Evolutionary conservation across 1,140 invertebrate species (phyloP).

Genomic region (Drosophila sulfurigaster): DNA sequence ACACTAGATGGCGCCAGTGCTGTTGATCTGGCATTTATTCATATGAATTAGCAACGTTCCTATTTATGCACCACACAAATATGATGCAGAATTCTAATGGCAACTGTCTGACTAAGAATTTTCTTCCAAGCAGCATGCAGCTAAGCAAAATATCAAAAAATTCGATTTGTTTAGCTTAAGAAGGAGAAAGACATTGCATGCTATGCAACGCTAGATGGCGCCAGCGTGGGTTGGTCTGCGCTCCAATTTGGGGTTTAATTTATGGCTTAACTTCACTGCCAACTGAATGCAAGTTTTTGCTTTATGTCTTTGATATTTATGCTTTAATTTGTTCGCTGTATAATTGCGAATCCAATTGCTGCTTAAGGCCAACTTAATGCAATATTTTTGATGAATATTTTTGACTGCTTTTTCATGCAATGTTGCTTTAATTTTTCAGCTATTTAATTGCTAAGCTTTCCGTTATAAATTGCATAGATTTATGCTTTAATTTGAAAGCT

Average conservation of each 20-base stretch:
- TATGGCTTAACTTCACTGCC: too few species aligned
- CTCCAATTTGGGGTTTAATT: not conserved
- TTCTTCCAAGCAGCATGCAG: not conserved
- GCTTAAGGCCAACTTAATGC: not conserved
- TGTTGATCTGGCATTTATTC: slow-evolving; percentile 30
- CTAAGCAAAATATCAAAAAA: not conserved
- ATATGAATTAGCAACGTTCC: slow-evolving; percentile 34
- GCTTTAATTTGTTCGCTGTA: not conserved
- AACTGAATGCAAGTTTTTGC: too few species aligned
- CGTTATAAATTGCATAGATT: not conserved
- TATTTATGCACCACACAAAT: slow-evolving; percentile 18
- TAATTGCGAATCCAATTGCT: not conserved
- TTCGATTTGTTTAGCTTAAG: not conserved
- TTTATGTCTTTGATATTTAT: not conserved
- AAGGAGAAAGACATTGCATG: not conserved
- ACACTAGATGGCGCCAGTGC: too few species aligned
- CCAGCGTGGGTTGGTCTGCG: not conserved
- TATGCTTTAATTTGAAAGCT: not conserved
- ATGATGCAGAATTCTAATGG: slow-evolving; percentile 8
- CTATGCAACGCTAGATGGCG: slow-evolving; percentile 1
- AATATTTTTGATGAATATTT: too few species aligned
- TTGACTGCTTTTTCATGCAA: too few species aligned
- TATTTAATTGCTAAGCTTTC: not conserved
- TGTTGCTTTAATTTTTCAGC: not conserved
- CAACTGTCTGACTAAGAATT: not conserved